Evolutionary conservation across 2,113 vertebrate species (phyloP).

Genomic region (Circaetus cinerascens): DNA sequence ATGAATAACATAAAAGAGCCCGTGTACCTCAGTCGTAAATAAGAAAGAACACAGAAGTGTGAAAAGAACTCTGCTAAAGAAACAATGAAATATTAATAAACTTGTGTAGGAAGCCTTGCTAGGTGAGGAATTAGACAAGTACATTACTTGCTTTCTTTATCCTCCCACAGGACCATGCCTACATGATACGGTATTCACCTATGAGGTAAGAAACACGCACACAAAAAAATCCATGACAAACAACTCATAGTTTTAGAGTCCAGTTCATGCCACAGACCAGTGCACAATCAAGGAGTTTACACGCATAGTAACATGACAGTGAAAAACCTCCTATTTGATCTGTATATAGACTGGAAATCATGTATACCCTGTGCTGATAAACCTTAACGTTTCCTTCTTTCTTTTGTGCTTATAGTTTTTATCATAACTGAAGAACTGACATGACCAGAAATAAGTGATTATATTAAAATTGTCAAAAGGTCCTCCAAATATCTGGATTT

Average conservation of each 20-base stretch:
- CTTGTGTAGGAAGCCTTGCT: slow-evolving; percentile 7
- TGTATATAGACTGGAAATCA: neutral
- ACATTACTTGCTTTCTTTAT: neutral
- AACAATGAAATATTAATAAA: slow-evolving; percentile 61
- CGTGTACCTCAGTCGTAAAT: slow-evolving; percentile 24
- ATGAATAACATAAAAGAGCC: slow-evolving; percentile 26
- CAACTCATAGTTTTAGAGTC: neutral
- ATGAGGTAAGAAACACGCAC: neutral
- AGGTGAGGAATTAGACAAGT: slow-evolving; percentile 30
- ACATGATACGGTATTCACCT: neutral
- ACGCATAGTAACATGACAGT: neutral
- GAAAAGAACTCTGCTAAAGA: slow-evolving; percentile 28
- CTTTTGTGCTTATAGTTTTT: neutral
- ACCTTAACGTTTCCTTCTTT: neutral
- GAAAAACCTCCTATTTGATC: neutral
- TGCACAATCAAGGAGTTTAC: neutral
- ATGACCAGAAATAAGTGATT: neutral
- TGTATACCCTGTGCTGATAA: neutral
- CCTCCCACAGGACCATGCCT: neutral
- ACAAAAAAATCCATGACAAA: neutral
- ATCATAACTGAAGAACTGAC: neutral
- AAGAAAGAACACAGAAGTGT: slow-evolving; percentile 33
- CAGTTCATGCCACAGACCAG: neutral
- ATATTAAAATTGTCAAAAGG: neutral
- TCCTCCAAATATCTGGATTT: neutral